A percentile compares a stretch with the other conserved stretches of the same genome.
Evolutionary conservation across 2,888 invertebrate species (phyloP).

Genomic region (Eulithis testata): DNA sequence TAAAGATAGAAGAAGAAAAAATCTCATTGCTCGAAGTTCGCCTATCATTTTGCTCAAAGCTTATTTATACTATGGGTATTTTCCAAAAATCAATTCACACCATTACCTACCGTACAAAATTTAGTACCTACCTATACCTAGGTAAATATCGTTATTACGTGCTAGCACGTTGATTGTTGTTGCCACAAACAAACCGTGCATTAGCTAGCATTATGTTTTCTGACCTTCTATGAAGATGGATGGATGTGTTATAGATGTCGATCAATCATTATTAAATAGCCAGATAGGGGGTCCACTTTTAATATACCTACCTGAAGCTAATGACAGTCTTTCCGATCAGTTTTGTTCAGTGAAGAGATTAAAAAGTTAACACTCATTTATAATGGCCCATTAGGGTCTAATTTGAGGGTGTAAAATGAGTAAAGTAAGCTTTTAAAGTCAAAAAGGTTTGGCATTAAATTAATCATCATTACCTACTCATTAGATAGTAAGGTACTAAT

Average conservation of each 20-base stretch:
- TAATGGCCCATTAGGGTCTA: neutral
- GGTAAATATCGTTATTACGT: too few relatives aligned
- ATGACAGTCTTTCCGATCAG: neutral
- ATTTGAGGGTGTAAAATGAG: neutral
- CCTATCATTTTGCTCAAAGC: too few relatives aligned
- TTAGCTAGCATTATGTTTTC: neutral
- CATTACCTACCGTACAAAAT: too few relatives aligned
- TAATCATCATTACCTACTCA: neutral
- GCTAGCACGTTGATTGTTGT: neutral
- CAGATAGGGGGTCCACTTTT: neutral
- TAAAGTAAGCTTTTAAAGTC: neutral
- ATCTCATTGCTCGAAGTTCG: constrained; percentile 18
- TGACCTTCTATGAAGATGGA: neutral
- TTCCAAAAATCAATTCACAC: too few relatives aligned
- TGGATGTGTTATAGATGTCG: neutral
- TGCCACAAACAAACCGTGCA: neutral
- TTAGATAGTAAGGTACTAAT: too few relatives aligned
- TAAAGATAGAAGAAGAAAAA: constrained; percentile 33
- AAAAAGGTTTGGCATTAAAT: neutral
- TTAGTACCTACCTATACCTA: too few relatives aligned
- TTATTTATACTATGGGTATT: too few relatives aligned
- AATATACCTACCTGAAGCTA: neutral
- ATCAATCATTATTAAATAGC: constrained; percentile 2
- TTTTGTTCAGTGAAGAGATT: neutral
- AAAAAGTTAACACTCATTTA: neutral